phyloP scores from a whole-genome alignment of 2,888 invertebrate species.

The Drosophila greeni region DNA sequence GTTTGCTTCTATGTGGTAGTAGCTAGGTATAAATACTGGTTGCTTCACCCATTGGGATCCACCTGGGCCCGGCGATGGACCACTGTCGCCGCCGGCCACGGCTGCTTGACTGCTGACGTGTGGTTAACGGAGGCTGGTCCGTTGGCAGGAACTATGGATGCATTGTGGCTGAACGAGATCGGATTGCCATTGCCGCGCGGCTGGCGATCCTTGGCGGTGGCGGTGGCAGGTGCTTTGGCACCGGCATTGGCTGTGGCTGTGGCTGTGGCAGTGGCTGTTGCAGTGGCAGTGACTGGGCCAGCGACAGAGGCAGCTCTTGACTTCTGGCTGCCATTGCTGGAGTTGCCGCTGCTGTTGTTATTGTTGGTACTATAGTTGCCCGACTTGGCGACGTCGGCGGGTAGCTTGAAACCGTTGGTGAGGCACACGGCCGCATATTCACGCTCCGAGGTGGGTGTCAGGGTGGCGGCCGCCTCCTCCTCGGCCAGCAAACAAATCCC shows the following conservation, averaged over 20 bases:
- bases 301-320: slow-evolving; percentile 9
- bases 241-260: slow-evolving; percentile 4
- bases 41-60: slow-evolving; percentile 78
- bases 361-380: slow-evolving; percentile 31
- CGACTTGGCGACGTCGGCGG: slow-evolving; percentile 50
- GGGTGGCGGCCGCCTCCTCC: slow-evolving; percentile 74
- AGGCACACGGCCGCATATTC: slow-evolving; percentile 64
- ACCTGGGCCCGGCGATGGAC: slow-evolving; percentile 77
- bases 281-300: not conserved
- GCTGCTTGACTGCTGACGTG: slow-evolving; percentile 53
- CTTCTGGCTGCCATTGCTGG: slow-evolving; percentile 23
- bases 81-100: slow-evolving; percentile 57
- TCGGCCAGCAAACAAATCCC: slow-evolving; percentile 75
- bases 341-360: slow-evolving; percentile 24
- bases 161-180: slow-evolving; percentile 53
- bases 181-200: slow-evolving; percentile 47
- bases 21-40: slow-evolving; percentile 62
- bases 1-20: slow-evolving; percentile 49
- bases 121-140: slow-evolving; percentile 54
- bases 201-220: slow-evolving; percentile 52
- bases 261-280: not conserved
- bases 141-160: slow-evolving; percentile 76
- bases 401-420: slow-evolving; percentile 67
- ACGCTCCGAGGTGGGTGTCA: slow-evolving; percentile 74
- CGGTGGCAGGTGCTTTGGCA: slow-evolving; percentile 19